Percentiles rank a stretch among this genome's conserved stretches.
phyloP scores from a whole-genome alignment of 2,888 invertebrate genomes.

The Lepetodrilus schrolli region DNA sequence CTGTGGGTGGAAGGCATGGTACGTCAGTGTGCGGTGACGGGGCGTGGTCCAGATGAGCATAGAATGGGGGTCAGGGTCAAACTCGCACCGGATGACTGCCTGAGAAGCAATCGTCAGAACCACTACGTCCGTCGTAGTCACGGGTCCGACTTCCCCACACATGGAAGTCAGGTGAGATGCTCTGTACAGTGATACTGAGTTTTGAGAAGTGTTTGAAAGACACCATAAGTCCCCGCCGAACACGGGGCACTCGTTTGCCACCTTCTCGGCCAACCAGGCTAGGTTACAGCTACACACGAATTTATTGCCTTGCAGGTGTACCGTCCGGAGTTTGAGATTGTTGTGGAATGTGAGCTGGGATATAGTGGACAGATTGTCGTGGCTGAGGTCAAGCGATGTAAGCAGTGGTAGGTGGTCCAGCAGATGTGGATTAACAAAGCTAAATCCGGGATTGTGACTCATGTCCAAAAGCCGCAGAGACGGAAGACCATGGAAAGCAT shows the following conservation, averaged over 20 bases:
- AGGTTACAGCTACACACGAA: slow-evolving; percentile 65
- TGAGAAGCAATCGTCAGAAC: slow-evolving; percentile 76
- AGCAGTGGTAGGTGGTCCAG: slow-evolving; percentile 50
- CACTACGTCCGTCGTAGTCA: slow-evolving; percentile 29
- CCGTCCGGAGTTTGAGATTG: slow-evolving; percentile 40
- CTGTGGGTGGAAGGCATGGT: slow-evolving; percentile 54
- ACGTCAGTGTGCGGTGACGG: slow-evolving; percentile 47
- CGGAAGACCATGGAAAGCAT: slow-evolving; percentile 59
- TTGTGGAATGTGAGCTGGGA: slow-evolving; percentile 50
- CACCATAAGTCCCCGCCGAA: slow-evolving; percentile 24
- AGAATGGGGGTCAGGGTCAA: slow-evolving; percentile 85
- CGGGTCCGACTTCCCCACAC: slow-evolving; percentile 32
- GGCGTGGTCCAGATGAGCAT: slow-evolving; percentile 86
- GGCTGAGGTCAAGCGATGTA: slow-evolving; percentile 76
- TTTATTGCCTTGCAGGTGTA: slow-evolving; percentile 63
- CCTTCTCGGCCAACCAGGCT: slow-evolving; percentile 56
- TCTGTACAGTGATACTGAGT: not conserved
- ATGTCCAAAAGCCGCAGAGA: slow-evolving; percentile 63
- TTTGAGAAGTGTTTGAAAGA: not conserved
- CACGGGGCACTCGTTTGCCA: not conserved
- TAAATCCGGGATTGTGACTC: slow-evolving; percentile 77
- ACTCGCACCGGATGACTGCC: slow-evolving; percentile 85
- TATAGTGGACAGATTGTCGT: slow-evolving; percentile 63
- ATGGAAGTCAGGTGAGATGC: slow-evolving; percentile 17
- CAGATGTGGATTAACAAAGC: slow-evolving; percentile 56